phyloP scores from a whole-genome alignment of 2,797 vertebrate species.

The Phalloptychus januarius region DNA sequence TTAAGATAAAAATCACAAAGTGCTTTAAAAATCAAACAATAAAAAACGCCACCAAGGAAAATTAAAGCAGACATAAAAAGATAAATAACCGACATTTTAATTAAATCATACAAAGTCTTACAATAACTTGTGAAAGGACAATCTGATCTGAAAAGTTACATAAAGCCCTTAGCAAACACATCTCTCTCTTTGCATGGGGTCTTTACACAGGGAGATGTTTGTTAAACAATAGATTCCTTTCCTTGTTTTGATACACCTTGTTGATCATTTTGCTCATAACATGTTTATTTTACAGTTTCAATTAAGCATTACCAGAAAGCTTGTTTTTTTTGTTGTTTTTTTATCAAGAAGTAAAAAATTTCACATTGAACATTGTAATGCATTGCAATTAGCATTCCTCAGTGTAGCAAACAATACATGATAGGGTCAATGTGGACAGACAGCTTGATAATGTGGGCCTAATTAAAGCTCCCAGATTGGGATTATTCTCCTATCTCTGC shows the following conservation, averaged over 20 bases:
- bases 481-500: constrained; percentile 61
- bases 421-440: constrained; percentile 62
- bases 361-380: not conserved
- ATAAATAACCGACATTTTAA: not conserved
- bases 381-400: not conserved
- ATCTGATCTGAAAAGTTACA: not conserved
- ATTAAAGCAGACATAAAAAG: too few relatives aligned
- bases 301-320: not conserved
- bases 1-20: too few relatives aligned
- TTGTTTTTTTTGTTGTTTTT: not conserved
- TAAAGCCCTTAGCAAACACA: not conserved
- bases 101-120: not conserved
- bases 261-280: not conserved
- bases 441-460: constrained; percentile 70
- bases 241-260: not conserved
- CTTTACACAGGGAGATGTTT: not conserved
- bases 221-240: not conserved
- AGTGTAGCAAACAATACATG: constrained; percentile 41
- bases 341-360: not conserved
- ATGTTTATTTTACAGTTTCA: not conserved
- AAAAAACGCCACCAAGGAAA: too few relatives aligned
- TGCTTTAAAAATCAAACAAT: too few relatives aligned
- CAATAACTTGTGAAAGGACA: not conserved
- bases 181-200: not conserved
- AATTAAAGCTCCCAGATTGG: constrained; percentile 79